Percentiles rank a stretch among this genome's conserved stretches.
phyloP scores from a whole-genome alignment of 2,888 invertebrate genomes.

The Lithophane socia region DNA sequence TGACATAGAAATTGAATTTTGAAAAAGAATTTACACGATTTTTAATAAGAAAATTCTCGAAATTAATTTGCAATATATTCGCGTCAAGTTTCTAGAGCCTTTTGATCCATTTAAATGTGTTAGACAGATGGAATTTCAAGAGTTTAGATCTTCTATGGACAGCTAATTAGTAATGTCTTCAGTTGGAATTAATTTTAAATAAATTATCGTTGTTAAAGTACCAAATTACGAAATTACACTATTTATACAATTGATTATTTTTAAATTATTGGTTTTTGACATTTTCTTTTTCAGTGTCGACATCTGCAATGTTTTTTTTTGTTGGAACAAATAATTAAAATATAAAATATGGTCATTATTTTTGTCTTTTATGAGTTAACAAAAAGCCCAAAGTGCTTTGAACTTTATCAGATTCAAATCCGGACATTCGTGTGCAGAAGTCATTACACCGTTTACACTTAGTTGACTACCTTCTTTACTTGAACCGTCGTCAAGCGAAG shows the following conservation, averaged over 20 bases:
- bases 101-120: conserved; percentile 42
- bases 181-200: not conserved
- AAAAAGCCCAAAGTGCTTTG: not conserved
- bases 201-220: not conserved
- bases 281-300: not conserved
- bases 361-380: not conserved
- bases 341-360: not conserved
- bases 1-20: conserved; percentile 45
- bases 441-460: conserved; percentile 2
- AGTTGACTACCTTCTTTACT: not conserved
- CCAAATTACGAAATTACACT: not conserved
- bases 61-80: conserved; percentile 41
- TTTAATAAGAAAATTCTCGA: conserved; percentile 26
- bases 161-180: conserved; percentile 25
- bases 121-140: conserved; percentile 15
- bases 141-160: not conserved
- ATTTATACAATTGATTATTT: not conserved
- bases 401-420: conserved; percentile 17
- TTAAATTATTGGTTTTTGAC: not conserved
- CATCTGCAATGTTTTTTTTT: not conserved
- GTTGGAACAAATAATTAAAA: too few relatives aligned
- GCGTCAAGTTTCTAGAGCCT: conserved; percentile 17
- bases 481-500: not conserved
- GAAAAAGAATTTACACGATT: conserved; percentile 17
- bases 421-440: conserved; percentile 20